Evolutionary conservation across 2,888 invertebrate genomes (phyloP), one percentile per base, ranked within the genome.

Genomic region (Ichneumoninae sp.): DNA sequence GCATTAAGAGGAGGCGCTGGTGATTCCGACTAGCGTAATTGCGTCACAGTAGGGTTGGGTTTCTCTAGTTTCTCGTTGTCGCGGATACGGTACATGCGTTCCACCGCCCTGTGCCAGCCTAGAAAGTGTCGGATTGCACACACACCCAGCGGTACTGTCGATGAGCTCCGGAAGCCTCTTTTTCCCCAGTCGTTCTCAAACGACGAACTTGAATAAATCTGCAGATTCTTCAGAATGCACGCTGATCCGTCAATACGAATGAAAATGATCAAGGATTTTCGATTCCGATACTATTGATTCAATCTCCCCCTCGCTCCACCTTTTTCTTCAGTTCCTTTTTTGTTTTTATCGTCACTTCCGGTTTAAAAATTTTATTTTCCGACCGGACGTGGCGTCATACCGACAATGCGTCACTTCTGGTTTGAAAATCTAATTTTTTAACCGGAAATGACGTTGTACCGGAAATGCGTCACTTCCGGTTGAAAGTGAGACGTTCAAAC

Each of bases 11-110:
- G 30, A 57, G 30, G 10, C 78, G 65, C 75, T 33, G 70, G 44
- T 54, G 52, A 75, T 65, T 33, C 40, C 47, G 57, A 75, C 44
- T 62, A 66, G 57, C 57, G 57, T 71, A 83, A 75, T 79, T 79
- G 83, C 75, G 75, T 83, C 83, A 75, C 70, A 54, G 26, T 40
- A 54, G 79, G 83, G 75, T 79, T 75, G 74, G 65, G 79, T 79
- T 83, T 75, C 83, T 75, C 47, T 6, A 60, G 47, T 75, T 75
- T 75, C 75, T n/a, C 54, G 70, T 54, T 54, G 54, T 54, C 47
- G 65, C 44, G 50, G 82, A 74, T 78, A 75, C 75, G 74, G 70
- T 52, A 75, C 44, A 36, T 57, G 79, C 75, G 57, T 44, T 65
- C 54, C 68, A 75, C 30, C 79, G 70, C 57, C 79, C 79, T 70